These are phyloP conservation scores for Brachypalpus laphriformis DNA, from an alignment of 2,888 invertebrate species.

Conservation along the genomic window DNA sequence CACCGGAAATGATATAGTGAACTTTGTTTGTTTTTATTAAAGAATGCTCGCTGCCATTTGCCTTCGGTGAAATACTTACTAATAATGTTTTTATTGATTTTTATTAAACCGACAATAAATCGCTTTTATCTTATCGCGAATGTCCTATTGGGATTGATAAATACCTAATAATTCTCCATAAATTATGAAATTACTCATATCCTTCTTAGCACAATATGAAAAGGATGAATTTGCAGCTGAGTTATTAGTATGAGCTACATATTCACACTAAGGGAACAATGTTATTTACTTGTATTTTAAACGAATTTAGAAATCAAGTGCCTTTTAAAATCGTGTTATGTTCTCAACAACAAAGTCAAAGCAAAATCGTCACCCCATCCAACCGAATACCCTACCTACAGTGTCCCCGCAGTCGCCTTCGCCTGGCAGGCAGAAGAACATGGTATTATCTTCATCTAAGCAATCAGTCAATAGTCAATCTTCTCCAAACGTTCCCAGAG, in stretches of 20 bases:
- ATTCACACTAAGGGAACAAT: neutral
- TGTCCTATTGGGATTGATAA: neutral
- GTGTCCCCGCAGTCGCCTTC: conserved; percentile 29
- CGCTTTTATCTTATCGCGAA: neutral
- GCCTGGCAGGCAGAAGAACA: conserved; percentile 16
- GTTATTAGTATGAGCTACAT: neutral
- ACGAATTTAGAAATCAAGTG: conserved; percentile 4
- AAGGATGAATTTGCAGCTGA: neutral
- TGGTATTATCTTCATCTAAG: conserved; percentile 3
- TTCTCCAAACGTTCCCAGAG: conserved; percentile 8
- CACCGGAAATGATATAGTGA: neutral
- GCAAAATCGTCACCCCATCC: conserved; percentile 18
- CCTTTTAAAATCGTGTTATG: conserved; percentile 39
- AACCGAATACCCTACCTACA: conserved; percentile 1
- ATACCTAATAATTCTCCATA: no score
- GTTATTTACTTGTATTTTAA: neutral
- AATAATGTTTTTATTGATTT: neutral
- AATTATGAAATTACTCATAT: neutral
- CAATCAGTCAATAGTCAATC: conserved; percentile 18
- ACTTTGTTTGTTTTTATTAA: neutral
- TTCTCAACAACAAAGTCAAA: conserved; percentile 52
- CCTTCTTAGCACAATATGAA: neutral
- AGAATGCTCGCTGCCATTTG: neutral
- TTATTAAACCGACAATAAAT: neutral
- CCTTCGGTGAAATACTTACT: no score